Base-by-base conservation (phyloP, 2,113 vertebrate genomes). In the Sinocyclocheilus anshuiensis region DNA sequence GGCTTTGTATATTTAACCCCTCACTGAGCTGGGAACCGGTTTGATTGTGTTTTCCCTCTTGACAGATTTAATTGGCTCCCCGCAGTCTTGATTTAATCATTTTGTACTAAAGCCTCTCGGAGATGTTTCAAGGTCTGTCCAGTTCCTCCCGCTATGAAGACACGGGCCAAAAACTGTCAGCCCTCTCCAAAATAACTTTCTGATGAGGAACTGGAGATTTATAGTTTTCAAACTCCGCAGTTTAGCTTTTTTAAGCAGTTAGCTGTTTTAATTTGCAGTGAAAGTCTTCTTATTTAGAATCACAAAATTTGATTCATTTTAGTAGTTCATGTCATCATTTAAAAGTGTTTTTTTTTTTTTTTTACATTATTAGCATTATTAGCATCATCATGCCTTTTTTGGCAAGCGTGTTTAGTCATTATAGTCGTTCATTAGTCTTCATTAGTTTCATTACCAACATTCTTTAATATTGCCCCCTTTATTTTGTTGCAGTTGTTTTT, bases 31-130 rank as follows among this genome's bases (percentile, higher is more conserved):
- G 61, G 36, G 36, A 81, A 48, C 3, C 26, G 24, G 75, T 55
- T 77, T 77, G 75, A 77, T 80, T 61, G 77, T 39, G 77, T 42
- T 39, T 61, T 61, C 77, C 33, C 77, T 42, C 77, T 6, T 39
- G 77, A 11, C 42, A 45, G 39, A 82, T n/a, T 71, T 83, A 36
- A 71, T 83, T 83, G 81, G 26, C 42, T 71, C 26, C 36, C 63
- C 42, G 0, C 61, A 67, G 63, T 26, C 80, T 82, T 29, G 63
- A 53, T 48, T 50, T 33, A 83, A 83, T 71, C 63, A 50, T 83
- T 55, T 24, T 33, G 42, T 12, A 22, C n/a, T 81, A 11, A 67
- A 81, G 36, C 13, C 75, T 80, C 29, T 36, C 18, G 4, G 65
- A 55, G 26, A 71, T 29, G 36, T 65, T 65, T 82, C 80, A 65